phyloP scores from a whole-genome alignment of 2,113 vertebrate genomes.

The Peromyscus californicus region DNA sequence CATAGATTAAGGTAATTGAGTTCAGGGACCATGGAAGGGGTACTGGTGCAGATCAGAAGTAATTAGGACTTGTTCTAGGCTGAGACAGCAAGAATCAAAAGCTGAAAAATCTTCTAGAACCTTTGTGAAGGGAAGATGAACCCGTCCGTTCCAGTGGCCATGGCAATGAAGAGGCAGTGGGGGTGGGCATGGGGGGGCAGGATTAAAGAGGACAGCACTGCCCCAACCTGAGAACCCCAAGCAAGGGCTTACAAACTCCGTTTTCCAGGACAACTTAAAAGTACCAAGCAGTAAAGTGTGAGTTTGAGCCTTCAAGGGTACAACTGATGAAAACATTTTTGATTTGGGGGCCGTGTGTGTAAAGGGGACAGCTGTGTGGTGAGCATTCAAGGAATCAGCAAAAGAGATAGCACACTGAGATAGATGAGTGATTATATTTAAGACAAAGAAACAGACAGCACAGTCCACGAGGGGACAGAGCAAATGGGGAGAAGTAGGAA shows the following conservation, averaged over 20 bases:
- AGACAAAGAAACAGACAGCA: background rate
- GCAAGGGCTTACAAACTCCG: background rate
- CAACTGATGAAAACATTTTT: background rate
- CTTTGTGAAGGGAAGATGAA: background rate
- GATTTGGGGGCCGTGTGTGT: no score
- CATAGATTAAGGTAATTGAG: background rate
- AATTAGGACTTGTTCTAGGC: background rate
- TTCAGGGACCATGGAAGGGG: background rate
- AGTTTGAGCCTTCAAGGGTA: background rate
- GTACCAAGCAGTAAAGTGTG: background rate
- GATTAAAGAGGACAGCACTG: background rate
- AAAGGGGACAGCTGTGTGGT: background rate
- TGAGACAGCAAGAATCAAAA: background rate
- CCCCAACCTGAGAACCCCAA: background rate
- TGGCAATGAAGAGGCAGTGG: background rate
- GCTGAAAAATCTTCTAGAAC: background rate
- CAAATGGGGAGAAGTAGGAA: background rate
- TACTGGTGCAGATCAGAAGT: background rate
- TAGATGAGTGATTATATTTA: background rate
- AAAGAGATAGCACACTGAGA: background rate
- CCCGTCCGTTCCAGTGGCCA: background rate
- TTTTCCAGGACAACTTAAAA: background rate
- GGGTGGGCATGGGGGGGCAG: background rate
- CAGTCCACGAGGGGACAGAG: background rate
- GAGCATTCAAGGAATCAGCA: background rate